phyloP scores from a whole-genome alignment of 2,888 invertebrate genomes.

The Polydrusus cervinus region DNA sequence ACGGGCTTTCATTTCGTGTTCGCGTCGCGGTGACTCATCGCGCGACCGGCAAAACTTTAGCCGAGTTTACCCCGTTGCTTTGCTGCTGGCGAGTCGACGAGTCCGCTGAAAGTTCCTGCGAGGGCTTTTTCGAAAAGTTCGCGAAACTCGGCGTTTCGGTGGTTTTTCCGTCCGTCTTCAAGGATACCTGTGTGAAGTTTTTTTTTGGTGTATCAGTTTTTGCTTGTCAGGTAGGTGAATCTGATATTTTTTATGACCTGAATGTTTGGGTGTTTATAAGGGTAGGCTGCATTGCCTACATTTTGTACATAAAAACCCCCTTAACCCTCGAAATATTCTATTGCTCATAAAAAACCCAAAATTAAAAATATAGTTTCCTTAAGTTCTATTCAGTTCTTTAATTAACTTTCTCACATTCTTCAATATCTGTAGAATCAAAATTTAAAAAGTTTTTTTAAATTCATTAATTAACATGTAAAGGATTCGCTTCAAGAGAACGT shows the following conservation, averaged over 20 bases:
- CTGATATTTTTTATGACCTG: not conserved
- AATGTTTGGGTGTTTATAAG: too few species aligned
- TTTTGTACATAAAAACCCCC: too few species aligned
- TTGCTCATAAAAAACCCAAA: too few species aligned
- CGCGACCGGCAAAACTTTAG: conserved; percentile 47
- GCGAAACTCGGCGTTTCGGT: conserved; percentile 23
- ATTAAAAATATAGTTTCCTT: too few species aligned
- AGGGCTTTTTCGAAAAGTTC: conserved; percentile 33
- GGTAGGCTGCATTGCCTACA: too few species aligned
- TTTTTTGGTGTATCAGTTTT: not conserved
- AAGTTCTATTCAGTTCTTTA: too few species aligned
- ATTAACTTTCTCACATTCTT: too few species aligned
- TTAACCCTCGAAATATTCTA: too few species aligned
- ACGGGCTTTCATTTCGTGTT: conserved; percentile 47
- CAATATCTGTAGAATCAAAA: too few species aligned
- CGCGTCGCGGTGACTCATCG: conserved; percentile 46
- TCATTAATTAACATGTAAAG: too few species aligned
- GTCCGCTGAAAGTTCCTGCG: conserved; percentile 29
- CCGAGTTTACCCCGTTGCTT: conserved; percentile 42
- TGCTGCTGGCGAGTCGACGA: conserved; percentile 31
- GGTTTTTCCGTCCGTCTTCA: conserved; percentile 15
- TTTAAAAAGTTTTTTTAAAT: too few species aligned
- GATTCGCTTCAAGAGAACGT: too few species aligned
- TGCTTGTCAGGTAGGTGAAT: not conserved
- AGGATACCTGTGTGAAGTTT: conserved; percentile 15